Evolutionary conservation across 2,113 vertebrate species (phyloP).

Genomic region (Microcebus griseorufus): DNA sequence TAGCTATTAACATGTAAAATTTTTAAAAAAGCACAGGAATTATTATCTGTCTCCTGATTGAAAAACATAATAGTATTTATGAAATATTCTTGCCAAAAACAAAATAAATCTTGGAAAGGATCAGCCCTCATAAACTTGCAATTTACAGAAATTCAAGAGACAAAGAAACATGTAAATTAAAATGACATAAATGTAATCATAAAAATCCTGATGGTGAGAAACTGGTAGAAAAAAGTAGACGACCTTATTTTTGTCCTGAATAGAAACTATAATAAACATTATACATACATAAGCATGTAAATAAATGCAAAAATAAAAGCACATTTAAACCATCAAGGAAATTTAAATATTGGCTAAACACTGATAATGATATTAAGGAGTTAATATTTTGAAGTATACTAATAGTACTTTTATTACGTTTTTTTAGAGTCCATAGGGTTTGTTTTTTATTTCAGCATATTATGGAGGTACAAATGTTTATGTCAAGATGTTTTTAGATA

Average conservation of each 20-base stretch:
- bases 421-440: background rate
- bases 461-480: background rate
- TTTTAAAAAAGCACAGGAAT: background rate
- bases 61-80: background rate
- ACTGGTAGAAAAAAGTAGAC: background rate
- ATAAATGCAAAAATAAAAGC: background rate
- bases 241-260: background rate
- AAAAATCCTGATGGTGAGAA: background rate
- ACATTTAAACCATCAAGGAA: background rate
- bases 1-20: background rate
- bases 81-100: background rate
- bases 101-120: background rate
- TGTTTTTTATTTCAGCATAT: background rate
- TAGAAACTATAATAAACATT: background rate
- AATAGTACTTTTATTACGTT: background rate
- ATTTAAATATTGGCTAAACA: background rate
- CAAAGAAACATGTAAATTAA: background rate
- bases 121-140: background rate
- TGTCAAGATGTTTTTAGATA: background rate
- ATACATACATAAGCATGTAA: background rate
- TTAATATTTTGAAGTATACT: background rate
- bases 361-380: background rate
- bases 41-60: background rate
- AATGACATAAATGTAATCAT: background rate
- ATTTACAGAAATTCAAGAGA: background rate